Base-by-base conservation (phyloP, 2,888 invertebrate species). In the Phorcus lineatus region DNA sequence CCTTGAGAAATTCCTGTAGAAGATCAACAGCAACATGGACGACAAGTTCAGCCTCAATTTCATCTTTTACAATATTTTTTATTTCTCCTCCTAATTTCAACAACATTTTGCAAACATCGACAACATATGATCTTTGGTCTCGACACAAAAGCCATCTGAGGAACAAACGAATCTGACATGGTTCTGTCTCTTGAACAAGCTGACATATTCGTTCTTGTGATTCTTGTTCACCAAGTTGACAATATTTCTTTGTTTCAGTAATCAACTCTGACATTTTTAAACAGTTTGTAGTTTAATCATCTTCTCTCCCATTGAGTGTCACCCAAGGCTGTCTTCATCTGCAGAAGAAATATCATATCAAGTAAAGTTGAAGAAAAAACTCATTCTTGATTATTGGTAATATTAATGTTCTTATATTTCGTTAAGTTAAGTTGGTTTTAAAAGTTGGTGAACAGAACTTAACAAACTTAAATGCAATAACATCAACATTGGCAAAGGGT, bases 21-120 rank as follows among this genome's bases (percentile, higher is more conserved):
- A 70, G 70, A 36, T 70, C 70, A 36, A 70, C 40, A 40, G 70
- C 70, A 19, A 70, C 70, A 19, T 70, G 70, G n/a, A 70, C 40
- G 40, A 70, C 36, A 3, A 70, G 36, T 9, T 70, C 70, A 4
- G 40, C 28, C 40, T 31, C 28, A 1, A 70, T 70, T 36, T 70
- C 70, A 11, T 36, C 70, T 19, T 36, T 70, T 3, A 70, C 36
- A 19, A 70, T 11, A 2, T 1, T 28, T 40, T 31, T 40, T 70
- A 40, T 36, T 17, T 31, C 19, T 28, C 31, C 31, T 17, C 19
- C 40, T 3, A 19, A 11, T 70, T 36, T 36, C 28, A 70, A n/a
- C 40, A 70, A 36, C 28, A 70, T 36, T 36, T 70, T 31, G 19
- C 70, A 70, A 16, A 70, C 36, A 17, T 31, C n/a, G 19, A 70